A percentile compares a stretch with the other conserved stretches of the same genome.
Evolutionary conservation across 30 jellyfish, hydroid and myxozoan species (phyloP).

Genomic region (Mastigias papua): DNA sequence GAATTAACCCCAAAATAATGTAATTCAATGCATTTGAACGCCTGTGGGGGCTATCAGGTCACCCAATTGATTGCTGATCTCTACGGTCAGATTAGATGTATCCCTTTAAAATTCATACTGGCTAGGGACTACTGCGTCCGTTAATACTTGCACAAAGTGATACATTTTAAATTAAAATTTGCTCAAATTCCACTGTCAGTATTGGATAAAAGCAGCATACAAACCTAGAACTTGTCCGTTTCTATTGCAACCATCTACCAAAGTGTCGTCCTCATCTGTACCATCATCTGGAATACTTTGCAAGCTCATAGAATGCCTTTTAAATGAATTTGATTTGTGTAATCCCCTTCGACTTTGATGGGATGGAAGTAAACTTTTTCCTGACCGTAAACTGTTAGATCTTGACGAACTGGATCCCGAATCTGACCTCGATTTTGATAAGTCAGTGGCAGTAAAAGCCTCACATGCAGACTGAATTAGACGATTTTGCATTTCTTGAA

Average conservation of each 20-base stretch:
- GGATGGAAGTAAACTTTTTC: slow-evolving; percentile 60
- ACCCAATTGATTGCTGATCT: too few relatives aligned
- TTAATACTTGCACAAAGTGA: too few relatives aligned
- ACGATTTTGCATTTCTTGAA: slow-evolving; percentile 97
- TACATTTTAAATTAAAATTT: too few relatives aligned
- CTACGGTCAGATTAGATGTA: too few relatives aligned
- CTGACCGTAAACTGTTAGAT: slow-evolving; percentile 79
- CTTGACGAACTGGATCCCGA: slow-evolving; percentile 82
- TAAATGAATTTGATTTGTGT: slow-evolving; percentile 65
- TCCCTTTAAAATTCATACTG: too few relatives aligned
- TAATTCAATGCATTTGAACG: too few relatives aligned
- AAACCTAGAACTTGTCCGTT: slow-evolving; percentile 49
- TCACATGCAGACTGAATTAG: slow-evolving; percentile 95
- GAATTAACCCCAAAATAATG: too few relatives aligned
- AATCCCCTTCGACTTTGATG: slow-evolving; percentile 61
- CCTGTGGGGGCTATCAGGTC: too few relatives aligned
- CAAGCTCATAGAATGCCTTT: slow-evolving; percentile 77
- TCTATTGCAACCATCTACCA: slow-evolving; percentile 47
- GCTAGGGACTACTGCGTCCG: too few relatives aligned
- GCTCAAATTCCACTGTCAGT: background rate
- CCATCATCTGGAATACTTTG: slow-evolving; percentile 82
- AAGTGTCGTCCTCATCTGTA: slow-evolving; percentile 60
- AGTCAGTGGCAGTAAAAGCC: slow-evolving; percentile 91
- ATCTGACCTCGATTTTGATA: slow-evolving; percentile 87
- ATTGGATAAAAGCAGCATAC: background rate